Base-by-base conservation (phyloP, 92 coral and sea anemone genomes). In the Porites cylindrica region DNA sequence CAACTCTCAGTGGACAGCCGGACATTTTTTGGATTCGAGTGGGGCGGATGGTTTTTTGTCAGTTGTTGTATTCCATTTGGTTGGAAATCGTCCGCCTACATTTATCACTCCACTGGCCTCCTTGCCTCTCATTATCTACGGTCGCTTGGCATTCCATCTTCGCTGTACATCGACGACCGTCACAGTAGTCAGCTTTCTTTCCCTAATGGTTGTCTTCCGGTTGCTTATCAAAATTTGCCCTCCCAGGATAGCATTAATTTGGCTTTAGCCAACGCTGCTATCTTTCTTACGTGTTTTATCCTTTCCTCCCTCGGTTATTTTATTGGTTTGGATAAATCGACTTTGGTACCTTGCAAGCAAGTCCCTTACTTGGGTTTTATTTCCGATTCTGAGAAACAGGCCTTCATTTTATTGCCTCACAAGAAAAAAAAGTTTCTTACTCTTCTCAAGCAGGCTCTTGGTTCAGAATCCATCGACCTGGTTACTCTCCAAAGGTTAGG, bases 31-130 rank as follows among this genome's bases (percentile, higher is more conserved):
- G 88, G 88, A 1, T 71, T 90, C 32, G 75, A 90, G 60, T 90
- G 87, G 93, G 93, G 93, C 3, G 91, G 84, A 19, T 85, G 90
- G 93, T 90, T 66, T 60, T 84, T 90, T 64, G 81, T 85, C 6
- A 68, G 62, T 64, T 77, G 81, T 75, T 85, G 90, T 43, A 51
- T 78, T 23, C 93, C 93, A n/a, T 90, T 90, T 85, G 91, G 91
- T 26, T 86, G 89, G 92, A 89, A 89, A 70, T 66, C 72, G n/a
- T 90, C 93, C 58, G 76, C 85, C 62, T 86, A 73, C 20, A 80
- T 87, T 18, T 87, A 91, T 70, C 94, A 91, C 80, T 65, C 88
- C 80, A 91, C 91, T 21, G 91, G 94, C 23, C 94, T 87, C 38
- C 12, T 82, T 82, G 88, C 90, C 10, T 52, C 91, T 29, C 65